Percentiles rank a stretch among this genome's conserved stretches.
Evolutionary conservation across 2,113 vertebrate species (phyloP).

Genomic region (Burhinus bistriatus): DNA sequence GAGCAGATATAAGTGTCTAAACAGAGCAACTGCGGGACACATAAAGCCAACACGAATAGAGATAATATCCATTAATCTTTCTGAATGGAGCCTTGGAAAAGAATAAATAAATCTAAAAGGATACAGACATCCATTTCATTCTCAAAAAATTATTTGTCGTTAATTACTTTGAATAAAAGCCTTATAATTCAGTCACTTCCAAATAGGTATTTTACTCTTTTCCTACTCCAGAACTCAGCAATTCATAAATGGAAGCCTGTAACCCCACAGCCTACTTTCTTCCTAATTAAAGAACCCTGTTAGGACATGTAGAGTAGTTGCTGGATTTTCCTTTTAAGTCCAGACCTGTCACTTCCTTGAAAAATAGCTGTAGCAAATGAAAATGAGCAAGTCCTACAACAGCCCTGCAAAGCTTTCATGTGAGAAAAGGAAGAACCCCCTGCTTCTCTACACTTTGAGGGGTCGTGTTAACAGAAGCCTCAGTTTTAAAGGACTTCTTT

Average conservation of each 20-base stretch:
- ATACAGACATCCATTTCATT: background rate
- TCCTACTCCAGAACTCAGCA: background rate
- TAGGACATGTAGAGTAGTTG: background rate
- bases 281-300: background rate
- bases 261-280: background rate
- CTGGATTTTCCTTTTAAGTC: background rate
- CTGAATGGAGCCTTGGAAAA: background rate
- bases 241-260: background rate
- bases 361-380: background rate
- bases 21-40: background rate
- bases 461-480: background rate
- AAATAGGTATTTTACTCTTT: background rate
- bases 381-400: background rate
- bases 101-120: background rate
- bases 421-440: background rate
- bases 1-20: background rate
- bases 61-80: background rate
- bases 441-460: background rate
- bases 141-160: background rate
- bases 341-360: conserved; percentile 1
- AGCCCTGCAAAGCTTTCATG: background rate
- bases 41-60: background rate
- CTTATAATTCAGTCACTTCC: background rate
- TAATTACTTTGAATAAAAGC: background rate
- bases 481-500: background rate